These are phyloP conservation scores for Coreius guichenoti DNA, from an alignment of 2,797 vertebrate species.

Conservation along the genomic window DNA sequence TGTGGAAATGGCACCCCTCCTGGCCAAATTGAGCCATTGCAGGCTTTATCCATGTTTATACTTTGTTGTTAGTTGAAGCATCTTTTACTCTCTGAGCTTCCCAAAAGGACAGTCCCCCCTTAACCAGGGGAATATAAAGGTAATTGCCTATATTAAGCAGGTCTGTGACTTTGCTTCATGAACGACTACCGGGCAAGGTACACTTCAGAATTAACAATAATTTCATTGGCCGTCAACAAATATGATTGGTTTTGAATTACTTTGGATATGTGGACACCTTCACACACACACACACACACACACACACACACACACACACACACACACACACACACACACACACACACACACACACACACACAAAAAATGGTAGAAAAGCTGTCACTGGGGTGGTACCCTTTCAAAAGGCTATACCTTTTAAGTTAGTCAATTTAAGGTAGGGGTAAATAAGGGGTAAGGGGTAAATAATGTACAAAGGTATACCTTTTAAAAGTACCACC, in stretches of 20 bases:
- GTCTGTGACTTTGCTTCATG: not conserved
- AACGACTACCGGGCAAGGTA: not conserved
- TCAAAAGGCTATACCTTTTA: not conserved
- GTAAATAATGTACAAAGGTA: not conserved
- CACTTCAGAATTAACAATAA: not conserved
- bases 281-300: not conserved
- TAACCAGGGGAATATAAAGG: not conserved
- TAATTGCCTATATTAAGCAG: not conserved
- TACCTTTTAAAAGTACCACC: not conserved
- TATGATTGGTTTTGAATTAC: not conserved
- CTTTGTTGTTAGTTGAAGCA: not conserved
- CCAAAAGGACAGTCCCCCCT: not conserved
- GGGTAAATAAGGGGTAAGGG: not conserved
- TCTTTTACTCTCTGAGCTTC: not conserved
- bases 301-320: no score
- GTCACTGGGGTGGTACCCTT: not conserved
- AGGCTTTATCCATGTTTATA: conserved; percentile 19
- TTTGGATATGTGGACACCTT: not conserved
- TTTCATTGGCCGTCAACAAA: not conserved
- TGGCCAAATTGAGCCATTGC: conserved; percentile 55
- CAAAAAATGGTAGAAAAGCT: not conserved
- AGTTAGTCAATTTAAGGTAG: not conserved
- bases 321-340: no score
- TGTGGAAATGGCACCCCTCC: conserved; percentile 65
- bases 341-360: no score